These are phyloP conservation scores for Hydrolagus affinis DNA, from an alignment of 2,113 vertebrate genomes.

Conservation along the genomic window DNA sequence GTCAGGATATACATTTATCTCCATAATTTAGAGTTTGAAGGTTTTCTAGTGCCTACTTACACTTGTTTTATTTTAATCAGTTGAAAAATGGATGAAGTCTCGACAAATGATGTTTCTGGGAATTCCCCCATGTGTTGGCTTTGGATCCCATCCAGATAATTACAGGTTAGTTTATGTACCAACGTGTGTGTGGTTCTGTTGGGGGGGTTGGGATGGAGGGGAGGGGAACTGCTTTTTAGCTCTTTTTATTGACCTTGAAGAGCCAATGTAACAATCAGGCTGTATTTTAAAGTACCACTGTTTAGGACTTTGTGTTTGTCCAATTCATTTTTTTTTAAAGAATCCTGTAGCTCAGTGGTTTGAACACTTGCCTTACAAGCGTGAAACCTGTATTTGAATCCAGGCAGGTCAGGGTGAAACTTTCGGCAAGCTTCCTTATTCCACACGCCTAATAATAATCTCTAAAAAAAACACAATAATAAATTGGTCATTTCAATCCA, in stretches of 20 bases:
- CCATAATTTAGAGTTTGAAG: neutral
- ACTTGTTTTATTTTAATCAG: constrained; percentile 47
- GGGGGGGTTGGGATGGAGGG: neutral
- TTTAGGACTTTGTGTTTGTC: neutral
- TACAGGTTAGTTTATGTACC: constrained; percentile 65
- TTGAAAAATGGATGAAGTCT: constrained; percentile 80
- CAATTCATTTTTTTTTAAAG: neutral
- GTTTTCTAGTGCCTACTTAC: neutral
- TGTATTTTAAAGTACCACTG: neutral
- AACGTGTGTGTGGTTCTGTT: neutral
- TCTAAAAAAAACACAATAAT: no score
- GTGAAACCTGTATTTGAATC: no score
- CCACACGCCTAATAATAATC: no score
- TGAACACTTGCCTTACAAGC: no score
- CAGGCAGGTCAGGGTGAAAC: no score
- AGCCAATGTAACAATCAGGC: no score
- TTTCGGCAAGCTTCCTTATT: no score
- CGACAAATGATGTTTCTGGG: constrained; percentile 63
- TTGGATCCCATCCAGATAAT: constrained; percentile 67
- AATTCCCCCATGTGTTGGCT: constrained; percentile 72
- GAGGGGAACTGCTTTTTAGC: neutral
- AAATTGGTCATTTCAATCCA: no score
- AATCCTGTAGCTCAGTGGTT: no score
- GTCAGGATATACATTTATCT: neutral
- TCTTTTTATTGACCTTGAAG: neutral